Conservation (phyloP, 2,888 invertebrate species). For the Allygus modestus region DNA sequence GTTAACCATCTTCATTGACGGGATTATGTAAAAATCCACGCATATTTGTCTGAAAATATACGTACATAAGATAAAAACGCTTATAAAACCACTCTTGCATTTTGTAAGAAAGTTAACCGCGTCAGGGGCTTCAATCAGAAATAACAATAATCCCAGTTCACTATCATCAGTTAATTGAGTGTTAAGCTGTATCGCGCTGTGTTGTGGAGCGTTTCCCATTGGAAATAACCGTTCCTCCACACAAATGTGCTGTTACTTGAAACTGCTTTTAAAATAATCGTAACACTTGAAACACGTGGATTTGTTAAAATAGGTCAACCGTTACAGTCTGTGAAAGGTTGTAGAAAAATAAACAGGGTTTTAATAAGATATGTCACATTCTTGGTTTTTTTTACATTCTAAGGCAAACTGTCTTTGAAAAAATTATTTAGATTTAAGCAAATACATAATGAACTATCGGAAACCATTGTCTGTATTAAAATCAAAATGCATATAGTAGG, state of each 20-base stretch:
- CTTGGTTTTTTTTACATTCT: too few species aligned
- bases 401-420: too few species aligned
- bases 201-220: background rate
- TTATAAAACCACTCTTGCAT: too few species aligned
- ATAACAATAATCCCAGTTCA: constrained; percentile 13
- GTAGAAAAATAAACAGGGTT: background rate
- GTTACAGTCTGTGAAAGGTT: background rate
- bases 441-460: too few species aligned
- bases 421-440: too few species aligned
- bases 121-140: background rate
- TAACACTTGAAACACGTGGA: background rate
- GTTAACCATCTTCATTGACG: too few species aligned
- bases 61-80: too few species aligned
- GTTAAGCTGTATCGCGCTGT: background rate
- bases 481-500: too few species aligned
- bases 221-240: background rate
- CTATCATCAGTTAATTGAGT: constrained; percentile 1
- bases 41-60: too few species aligned
- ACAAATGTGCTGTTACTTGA: background rate
- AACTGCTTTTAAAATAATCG: background rate
- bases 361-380: too few species aligned
- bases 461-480: too few species aligned
- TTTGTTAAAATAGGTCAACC: background rate
- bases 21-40: too few species aligned
- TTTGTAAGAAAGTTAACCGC: background rate